phyloP scores from a whole-genome alignment of 2,113 vertebrate genomes.

The Motacilla tschutschensis region DNA sequence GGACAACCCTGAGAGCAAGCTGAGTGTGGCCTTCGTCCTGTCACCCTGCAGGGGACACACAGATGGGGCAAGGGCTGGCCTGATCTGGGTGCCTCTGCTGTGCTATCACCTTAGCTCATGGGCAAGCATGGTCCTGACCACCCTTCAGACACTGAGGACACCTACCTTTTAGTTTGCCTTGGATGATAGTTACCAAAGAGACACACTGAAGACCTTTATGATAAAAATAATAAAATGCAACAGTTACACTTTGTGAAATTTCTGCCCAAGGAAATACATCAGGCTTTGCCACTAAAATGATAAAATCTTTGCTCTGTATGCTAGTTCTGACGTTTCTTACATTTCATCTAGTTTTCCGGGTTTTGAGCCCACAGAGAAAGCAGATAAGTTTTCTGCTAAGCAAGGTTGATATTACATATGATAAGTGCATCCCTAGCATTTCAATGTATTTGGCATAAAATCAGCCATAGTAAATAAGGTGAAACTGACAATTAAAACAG shows the following conservation, averaged over 20 bases:
- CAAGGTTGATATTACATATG: neutral
- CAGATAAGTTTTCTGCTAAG: neutral
- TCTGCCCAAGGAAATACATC: neutral
- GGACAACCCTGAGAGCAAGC: neutral
- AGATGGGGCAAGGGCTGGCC: neutral
- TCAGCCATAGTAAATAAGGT: neutral
- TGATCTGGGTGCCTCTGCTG: neutral
- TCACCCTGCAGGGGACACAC: neutral
- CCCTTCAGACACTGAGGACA: neutral
- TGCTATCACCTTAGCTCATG: neutral
- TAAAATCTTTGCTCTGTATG: neutral
- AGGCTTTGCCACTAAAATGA: neutral
- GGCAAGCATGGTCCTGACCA: accelerated
- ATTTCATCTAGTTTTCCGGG: neutral
- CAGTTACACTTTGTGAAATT: neutral
- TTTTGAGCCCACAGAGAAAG: neutral
- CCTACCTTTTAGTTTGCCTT: neutral
- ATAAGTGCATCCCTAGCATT: neutral
- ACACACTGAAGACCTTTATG: accelerated
- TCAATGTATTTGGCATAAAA: neutral
- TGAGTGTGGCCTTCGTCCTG: neutral
- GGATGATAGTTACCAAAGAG: neutral
- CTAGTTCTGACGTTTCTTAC: neutral
- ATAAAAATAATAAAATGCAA: neutral
- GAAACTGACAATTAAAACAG: neutral